phyloP scores from a whole-genome alignment of 2,113 vertebrate species.

The Syrrhaptes paradoxus region DNA sequence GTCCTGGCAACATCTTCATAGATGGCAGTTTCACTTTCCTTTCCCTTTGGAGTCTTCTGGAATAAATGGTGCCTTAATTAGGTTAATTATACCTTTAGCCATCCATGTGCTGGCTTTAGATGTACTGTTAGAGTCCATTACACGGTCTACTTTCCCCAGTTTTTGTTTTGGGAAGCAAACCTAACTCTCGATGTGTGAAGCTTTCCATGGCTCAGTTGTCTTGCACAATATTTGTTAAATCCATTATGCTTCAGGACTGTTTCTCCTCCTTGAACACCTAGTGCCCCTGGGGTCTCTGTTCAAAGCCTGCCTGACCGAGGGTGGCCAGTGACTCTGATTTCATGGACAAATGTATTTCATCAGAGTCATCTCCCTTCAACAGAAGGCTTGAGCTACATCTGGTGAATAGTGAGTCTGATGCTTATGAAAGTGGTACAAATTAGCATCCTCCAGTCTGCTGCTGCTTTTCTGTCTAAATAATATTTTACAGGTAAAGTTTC shows the following conservation, averaged over 20 bases:
- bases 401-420: neutral
- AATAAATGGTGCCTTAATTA: neutral
- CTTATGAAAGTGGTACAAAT: neutral
- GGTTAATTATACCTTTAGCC: neutral
- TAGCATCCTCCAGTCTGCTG: neutral
- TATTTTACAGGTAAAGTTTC: neutral
- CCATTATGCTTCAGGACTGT: neutral
- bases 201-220: neutral
- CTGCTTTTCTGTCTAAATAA: constrained; percentile 6
- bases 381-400: neutral
- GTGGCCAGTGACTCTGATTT: neutral
- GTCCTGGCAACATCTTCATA: neutral
- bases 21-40: neutral
- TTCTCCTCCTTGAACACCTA: neutral
- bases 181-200: neutral
- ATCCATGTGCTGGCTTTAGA: neutral
- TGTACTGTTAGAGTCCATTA: neutral
- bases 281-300: neutral
- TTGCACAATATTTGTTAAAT: neutral
- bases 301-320: neutral
- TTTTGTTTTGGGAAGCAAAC: neutral
- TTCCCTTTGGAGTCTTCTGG: neutral
- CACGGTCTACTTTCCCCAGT: neutral
- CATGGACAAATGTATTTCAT: neutral
- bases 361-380: neutral